phyloP scores from a whole-genome alignment of 2,113 vertebrate genomes.

The Tachysurus vachellii region DNA sequence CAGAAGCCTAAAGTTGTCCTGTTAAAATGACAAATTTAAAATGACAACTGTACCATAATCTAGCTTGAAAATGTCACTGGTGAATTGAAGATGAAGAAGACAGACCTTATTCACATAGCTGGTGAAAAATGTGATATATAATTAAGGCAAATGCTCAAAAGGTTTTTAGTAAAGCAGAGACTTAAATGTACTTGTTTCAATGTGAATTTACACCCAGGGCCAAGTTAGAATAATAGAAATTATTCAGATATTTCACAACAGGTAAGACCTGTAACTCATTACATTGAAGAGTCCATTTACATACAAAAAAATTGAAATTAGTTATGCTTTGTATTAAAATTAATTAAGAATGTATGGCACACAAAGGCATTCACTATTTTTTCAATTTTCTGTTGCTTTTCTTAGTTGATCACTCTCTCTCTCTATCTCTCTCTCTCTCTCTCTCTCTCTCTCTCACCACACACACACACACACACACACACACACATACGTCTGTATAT shows the following conservation, averaged over 20 bases:
- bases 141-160: neutral
- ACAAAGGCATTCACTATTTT: neutral
- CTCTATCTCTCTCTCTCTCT: conserved; percentile 17
- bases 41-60: neutral
- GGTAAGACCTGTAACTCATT: neutral
- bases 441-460: neutral
- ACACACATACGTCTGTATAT: too few relatives aligned
- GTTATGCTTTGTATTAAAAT: neutral
- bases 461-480: too few relatives aligned
- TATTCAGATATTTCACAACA: neutral
- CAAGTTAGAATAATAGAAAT: neutral
- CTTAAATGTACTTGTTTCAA: neutral
- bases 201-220: neutral
- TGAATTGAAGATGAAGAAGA: neutral
- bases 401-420: too few relatives aligned
- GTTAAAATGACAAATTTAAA: neutral
- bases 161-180: neutral
- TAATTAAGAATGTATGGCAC: too few relatives aligned
- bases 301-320: neutral
- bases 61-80: neutral
- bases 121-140: neutral
- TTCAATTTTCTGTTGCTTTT: neutral
- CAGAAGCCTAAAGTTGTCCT: neutral
- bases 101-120: neutral
- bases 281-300: neutral